Conservation (phyloP, 1,140 invertebrate species). For the Psix sp. region DNA sequence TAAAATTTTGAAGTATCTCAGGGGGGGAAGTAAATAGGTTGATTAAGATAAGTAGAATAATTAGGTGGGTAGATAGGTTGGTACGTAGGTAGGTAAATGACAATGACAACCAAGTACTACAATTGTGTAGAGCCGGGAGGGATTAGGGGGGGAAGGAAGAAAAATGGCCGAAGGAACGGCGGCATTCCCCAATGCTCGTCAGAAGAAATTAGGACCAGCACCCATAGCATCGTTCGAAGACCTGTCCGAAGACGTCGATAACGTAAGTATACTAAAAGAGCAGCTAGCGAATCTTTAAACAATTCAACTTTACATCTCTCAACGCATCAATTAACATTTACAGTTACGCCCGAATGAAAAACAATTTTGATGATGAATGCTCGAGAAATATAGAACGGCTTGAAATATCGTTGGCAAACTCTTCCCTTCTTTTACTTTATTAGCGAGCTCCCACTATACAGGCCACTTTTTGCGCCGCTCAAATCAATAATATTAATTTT, state of each 20-base stretch:
- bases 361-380: conserved; percentile 48
- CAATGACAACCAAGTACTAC: conserved; percentile 46
- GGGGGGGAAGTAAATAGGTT: too few species aligned
- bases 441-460: too few species aligned
- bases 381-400: conserved; percentile 37
- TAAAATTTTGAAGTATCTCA: too few species aligned
- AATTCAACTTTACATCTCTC: conserved; percentile 34
- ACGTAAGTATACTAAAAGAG: conserved; percentile 72
- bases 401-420: conserved; percentile 31
- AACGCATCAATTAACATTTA: conserved; percentile 32
- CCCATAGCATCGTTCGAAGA: conserved; percentile 95
- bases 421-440: conserved; percentile 10
- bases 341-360: conserved; percentile 34
- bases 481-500: too few species aligned
- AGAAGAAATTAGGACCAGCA: conserved; percentile 89
- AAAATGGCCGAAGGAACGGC: conserved; percentile 71
- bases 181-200: conserved; percentile 75
- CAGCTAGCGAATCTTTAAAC: conserved; percentile 44
- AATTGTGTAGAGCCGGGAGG: conserved; percentile 49
- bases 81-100: conserved; percentile 48
- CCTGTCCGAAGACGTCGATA: conserved; percentile 87
- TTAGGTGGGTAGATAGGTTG: conserved; percentile 50
- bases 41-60: too few species aligned
- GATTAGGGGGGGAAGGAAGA: conserved; percentile 49
- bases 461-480: too few species aligned